Evolutionary conservation across 1,140 invertebrate genomes (phyloP).

Genomic region (Sitobion miscanthi): DNA sequence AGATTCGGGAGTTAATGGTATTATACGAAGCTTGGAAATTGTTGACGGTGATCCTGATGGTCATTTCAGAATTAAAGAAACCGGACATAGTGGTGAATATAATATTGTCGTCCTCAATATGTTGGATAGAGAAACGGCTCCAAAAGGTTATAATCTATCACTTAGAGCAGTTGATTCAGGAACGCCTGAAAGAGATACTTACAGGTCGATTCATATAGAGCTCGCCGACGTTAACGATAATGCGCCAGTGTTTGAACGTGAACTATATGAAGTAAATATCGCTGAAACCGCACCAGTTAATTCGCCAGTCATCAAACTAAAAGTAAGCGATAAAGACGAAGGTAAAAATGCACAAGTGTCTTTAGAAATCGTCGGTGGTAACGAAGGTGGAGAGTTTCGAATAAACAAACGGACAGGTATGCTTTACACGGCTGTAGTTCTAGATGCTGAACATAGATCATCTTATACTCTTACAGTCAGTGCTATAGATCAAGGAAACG

Average conservation of each 20-base stretch:
- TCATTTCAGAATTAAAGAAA: constrained; percentile 78
- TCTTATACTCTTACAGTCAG: constrained; percentile 91
- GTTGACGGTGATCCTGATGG: constrained; percentile 86
- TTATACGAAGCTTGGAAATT: constrained; percentile 84
- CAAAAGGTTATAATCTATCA: constrained; percentile 85
- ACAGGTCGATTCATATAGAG: constrained; percentile 76
- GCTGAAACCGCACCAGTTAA: constrained; percentile 87
- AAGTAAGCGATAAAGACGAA: constrained; percentile 83
- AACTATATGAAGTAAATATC: constrained; percentile 86
- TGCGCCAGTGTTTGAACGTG: constrained; percentile 84
- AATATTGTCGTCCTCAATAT: constrained; percentile 79
- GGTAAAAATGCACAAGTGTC: constrained; percentile 83
- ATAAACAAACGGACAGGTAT: constrained; percentile 89
- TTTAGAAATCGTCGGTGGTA: constrained; percentile 89
- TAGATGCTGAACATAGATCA: constrained; percentile 89
- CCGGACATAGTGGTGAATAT: constrained; percentile 67
- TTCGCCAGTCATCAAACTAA: constrained; percentile 84
- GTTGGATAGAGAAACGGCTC: constrained; percentile 76
- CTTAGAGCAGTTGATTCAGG: constrained; percentile 84
- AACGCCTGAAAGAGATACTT: constrained; percentile 76
- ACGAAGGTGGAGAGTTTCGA: constrained; percentile 85
- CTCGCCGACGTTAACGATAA: constrained; percentile 86
- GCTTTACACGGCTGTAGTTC: constrained; percentile 79
- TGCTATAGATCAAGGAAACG: constrained; percentile 86
- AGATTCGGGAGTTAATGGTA: constrained; percentile 83